Base-by-base conservation (phyloP, 2,113 vertebrate species). In the Cyanoramphus novaezelandiae region DNA sequence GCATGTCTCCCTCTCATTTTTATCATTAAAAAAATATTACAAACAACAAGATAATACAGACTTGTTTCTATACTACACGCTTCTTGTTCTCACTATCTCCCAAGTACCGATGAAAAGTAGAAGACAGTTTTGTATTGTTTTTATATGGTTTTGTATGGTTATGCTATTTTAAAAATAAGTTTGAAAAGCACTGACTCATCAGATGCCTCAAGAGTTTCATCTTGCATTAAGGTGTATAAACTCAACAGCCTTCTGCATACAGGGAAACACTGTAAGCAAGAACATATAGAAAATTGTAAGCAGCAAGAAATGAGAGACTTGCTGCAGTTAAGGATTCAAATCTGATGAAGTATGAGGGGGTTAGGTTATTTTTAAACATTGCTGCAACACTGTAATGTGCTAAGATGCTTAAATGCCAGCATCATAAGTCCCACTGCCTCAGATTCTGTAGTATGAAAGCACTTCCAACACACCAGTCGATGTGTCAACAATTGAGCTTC, bases 281-380 rank as follows among this genome's bases (percentile, higher is more conserved):
- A 44, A 85, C 4, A 6, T 59, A 81, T 86, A 93, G 81, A 92
- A 90, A 88, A 75, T 60, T 47, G 10, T 55, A 74, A 95, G 62
- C 59, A 95, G 67, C 6, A 52, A 94, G 75, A 95, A 95, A 80
- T 44, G 52, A 77, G 55, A 92, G 41, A 67, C 43, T 92, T 46
- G 17, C 3, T 72, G 71, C 79, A 87, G 65, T 44, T 91, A 79
- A 68, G 33, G 57, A 89, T 82, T 91, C 81, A 93, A 91, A 92
- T 84, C 84, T 62, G 59, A 68, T 78, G 41, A 92, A 91, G 47
- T 20, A 69, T 1, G 6, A 92, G 69, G 7, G 23, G 29, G 90
- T 86, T 39, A 88, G 68, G 82, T 87, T 93, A 90, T 97, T 96
- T 97, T 96, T 88, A 95, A 95, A 93, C 44, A 80, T 27, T 53